phyloP scores from a whole-genome alignment of 2,797 vertebrate species.

The Platalea minor region DNA sequence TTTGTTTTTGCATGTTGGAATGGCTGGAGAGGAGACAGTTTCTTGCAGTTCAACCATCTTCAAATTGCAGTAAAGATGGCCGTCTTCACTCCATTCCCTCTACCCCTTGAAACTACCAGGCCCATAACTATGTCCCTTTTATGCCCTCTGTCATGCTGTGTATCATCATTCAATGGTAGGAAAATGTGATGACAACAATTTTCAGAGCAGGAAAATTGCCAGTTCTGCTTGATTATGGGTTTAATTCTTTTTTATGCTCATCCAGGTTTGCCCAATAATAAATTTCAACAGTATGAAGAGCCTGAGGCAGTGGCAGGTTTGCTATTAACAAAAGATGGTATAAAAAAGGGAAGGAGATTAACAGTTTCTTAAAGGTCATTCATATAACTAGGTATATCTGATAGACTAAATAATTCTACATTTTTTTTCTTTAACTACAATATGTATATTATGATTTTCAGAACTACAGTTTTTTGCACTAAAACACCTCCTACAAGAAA shows the following conservation, averaged over 20 bases:
- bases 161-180: neutral
- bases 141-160: neutral
- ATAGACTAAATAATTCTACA: neutral
- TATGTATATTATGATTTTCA: neutral
- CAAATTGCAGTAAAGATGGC: neutral
- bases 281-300: neutral
- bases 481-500: neutral
- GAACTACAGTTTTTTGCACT: neutral
- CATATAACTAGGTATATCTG: neutral
- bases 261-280: neutral
- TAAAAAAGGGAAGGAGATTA: neutral
- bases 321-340: neutral
- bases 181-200: neutral
- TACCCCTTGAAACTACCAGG: neutral
- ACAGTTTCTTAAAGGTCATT: neutral
- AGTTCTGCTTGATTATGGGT: neutral
- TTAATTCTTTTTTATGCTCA: neutral
- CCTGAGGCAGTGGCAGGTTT: neutral
- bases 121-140: fast-evolving
- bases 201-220: neutral
- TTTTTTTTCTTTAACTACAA: neutral
- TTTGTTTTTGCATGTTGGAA: neutral
- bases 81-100: neutral
- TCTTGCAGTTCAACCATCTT: neutral
- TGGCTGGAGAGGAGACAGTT: neutral